These are phyloP conservation scores for Microplitis manilae DNA, from an alignment of 2,888 invertebrate genomes.

Conservation along the genomic window DNA sequence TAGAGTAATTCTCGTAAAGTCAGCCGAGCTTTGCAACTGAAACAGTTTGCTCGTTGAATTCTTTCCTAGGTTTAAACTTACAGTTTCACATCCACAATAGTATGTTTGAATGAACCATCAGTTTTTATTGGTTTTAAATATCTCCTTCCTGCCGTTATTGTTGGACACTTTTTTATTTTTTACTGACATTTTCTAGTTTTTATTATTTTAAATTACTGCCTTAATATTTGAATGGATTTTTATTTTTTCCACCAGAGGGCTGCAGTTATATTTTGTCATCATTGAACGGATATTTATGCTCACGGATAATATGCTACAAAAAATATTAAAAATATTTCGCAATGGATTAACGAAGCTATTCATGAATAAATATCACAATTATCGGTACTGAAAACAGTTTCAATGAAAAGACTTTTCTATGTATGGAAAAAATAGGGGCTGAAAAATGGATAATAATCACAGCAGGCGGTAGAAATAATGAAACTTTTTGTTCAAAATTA, in stretches of 20 bases:
- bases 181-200: not conserved
- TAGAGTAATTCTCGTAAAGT: constrained; percentile 48
- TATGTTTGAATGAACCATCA: constrained; percentile 21
- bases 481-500: too few relatives aligned
- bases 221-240: not conserved
- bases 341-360: too few relatives aligned
- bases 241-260: not conserved
- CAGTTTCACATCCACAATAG: constrained; percentile 9
- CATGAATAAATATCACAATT: too few relatives aligned
- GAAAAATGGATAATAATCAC: too few relatives aligned
- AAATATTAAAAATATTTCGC: too few relatives aligned
- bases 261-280: not conserved
- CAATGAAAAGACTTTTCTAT: too few relatives aligned
- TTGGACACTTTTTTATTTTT: not conserved
- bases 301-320: too few relatives aligned
- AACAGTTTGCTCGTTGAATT: constrained; percentile 49
- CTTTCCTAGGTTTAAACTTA: constrained; percentile 42
- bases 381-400: too few relatives aligned
- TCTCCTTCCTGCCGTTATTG: not conserved
- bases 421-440: too few relatives aligned
- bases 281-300: too few relatives aligned
- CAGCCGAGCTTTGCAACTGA: constrained; percentile 46
- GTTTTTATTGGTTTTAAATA: constrained; percentile 15
- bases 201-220: not conserved
- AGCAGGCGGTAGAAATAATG: too few relatives aligned